These are phyloP conservation scores for Lepidocyrtoides sp. DNA, from an alignment of 2,888 invertebrate species.

Conservation along the genomic window DNA sequence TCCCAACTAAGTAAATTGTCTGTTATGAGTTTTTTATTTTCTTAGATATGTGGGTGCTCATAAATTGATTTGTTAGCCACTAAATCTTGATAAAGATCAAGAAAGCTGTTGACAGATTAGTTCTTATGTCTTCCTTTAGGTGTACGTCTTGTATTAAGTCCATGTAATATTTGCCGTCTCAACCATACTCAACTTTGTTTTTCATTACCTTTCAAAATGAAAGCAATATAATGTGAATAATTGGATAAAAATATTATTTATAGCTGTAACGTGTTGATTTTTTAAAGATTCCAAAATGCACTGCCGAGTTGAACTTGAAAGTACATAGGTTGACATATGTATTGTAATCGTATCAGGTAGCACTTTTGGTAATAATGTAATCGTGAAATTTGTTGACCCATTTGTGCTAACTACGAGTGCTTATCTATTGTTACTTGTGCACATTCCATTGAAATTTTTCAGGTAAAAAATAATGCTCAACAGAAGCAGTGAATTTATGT, in stretches of 20 bases:
- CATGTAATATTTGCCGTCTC: too few relatives aligned
- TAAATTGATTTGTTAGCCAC: conserved; percentile 68
- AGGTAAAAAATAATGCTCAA: too few relatives aligned
- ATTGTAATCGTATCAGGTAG: too few relatives aligned
- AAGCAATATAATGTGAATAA: background rate
- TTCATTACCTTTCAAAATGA: background rate
- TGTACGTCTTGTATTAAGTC: too few relatives aligned
- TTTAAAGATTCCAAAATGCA: conserved; percentile 1
- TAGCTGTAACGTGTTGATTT: background rate
- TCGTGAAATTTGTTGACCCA: too few relatives aligned
- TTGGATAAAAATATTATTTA: background rate
- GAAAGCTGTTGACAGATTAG: conserved; percentile 83
- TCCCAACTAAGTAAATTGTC: background rate
- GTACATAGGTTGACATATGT: too few relatives aligned
- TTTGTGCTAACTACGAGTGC: too few relatives aligned
- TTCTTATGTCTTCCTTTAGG: conserved; percentile 70
- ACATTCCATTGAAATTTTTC: too few relatives aligned
- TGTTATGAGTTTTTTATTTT: conserved; percentile 1
- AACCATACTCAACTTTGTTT: conserved; percentile 40
- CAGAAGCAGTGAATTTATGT: too few relatives aligned
- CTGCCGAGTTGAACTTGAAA: too few relatives aligned
- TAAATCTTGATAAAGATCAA: conserved; percentile 82
- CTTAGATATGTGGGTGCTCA: conserved; percentile 63
- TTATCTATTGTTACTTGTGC: too few relatives aligned
- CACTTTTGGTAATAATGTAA: too few relatives aligned